These are phyloP conservation scores for Pentalonia nigronervosa DNA, from an alignment of 1,140 invertebrate species.

Conservation along the genomic window DNA sequence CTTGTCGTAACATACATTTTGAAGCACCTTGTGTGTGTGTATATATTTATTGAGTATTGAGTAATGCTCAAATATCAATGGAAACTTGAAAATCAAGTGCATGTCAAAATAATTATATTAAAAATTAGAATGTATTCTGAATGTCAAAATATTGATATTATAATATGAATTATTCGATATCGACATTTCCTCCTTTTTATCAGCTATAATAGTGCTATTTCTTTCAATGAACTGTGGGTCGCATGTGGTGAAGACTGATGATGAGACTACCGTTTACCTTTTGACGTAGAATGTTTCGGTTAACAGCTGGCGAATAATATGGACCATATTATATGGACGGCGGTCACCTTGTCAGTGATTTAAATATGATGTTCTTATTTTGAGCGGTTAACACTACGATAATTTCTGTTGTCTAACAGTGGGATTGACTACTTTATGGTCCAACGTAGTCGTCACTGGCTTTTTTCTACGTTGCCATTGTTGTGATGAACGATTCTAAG, in stretches of 20 bases:
- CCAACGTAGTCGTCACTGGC: neutral
- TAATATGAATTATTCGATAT: too few relatives aligned
- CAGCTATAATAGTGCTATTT: too few relatives aligned
- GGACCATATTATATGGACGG: neutral
- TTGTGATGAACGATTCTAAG: neutral
- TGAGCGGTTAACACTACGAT: neutral
- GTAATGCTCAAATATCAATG: too few relatives aligned
- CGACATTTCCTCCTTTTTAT: neutral
- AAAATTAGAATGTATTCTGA: neutral
- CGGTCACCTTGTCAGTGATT: neutral
- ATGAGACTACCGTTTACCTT: neutral
- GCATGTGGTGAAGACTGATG: neutral
- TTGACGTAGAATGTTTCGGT: neutral
- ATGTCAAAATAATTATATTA: neutral
- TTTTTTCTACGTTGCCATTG: neutral
- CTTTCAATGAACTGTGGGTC: too few relatives aligned
- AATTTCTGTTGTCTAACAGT: neutral
- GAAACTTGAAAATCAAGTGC: too few relatives aligned
- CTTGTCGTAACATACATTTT: too few relatives aligned
- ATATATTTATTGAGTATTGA: too few relatives aligned
- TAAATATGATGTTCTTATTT: too few relatives aligned
- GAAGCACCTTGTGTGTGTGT: too few relatives aligned
- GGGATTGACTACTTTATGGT: too few relatives aligned
- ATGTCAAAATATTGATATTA: too few relatives aligned
- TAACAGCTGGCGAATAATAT: neutral